Percentiles rank a stretch among this genome's conserved stretches.
Evolutionary conservation across 1,140 invertebrate genomes (phyloP).

Genomic region (Elymnias hypermnestra): DNA sequence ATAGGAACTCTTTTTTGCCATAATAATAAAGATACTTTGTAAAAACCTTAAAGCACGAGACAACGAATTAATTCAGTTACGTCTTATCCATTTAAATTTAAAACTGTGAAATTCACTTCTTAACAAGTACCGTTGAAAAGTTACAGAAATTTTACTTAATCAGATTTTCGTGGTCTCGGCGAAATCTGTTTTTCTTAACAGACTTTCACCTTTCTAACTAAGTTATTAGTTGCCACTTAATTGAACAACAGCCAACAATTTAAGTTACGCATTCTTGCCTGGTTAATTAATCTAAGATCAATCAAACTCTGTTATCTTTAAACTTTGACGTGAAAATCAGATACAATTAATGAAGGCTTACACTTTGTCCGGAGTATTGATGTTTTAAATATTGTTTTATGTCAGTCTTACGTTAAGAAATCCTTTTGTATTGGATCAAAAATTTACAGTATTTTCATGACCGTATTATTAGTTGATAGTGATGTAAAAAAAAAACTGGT

Average conservation of each 20-base stretch:
- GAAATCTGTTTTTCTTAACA: constrained; percentile 59
- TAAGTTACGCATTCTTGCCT: constrained; percentile 31
- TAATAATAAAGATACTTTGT: no score
- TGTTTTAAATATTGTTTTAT: constrained; percentile 1
- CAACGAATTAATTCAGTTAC: constrained; percentile 35
- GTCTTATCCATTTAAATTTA: constrained; percentile 43
- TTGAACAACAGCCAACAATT: constrained; percentile 44
- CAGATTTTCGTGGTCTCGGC: constrained; percentile 50
- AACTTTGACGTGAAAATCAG: constrained; percentile 23
- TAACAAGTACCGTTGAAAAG: constrained; percentile 61
- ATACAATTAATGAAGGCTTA: constrained; percentile 4
- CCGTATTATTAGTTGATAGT: no score
- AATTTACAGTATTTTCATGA: no score
- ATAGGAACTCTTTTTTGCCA: no score
- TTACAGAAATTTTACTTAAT: constrained; percentile 62
- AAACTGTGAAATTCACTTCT: constrained; percentile 45
- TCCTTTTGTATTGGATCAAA: neutral
- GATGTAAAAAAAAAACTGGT: no score
- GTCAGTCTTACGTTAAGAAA: no score
- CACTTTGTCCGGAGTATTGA: constrained; percentile 1
- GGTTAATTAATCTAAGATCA: constrained; percentile 32
- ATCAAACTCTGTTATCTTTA: constrained; percentile 29
- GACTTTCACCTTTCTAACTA: constrained; percentile 51
- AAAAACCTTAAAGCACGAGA: constrained; percentile 3
- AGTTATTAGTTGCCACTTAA: constrained; percentile 52